Evolutionary conservation across 2,888 invertebrate genomes (phyloP), one percentile per base, ranked within the genome.

Genomic region (Mantis religiosa): DNA sequence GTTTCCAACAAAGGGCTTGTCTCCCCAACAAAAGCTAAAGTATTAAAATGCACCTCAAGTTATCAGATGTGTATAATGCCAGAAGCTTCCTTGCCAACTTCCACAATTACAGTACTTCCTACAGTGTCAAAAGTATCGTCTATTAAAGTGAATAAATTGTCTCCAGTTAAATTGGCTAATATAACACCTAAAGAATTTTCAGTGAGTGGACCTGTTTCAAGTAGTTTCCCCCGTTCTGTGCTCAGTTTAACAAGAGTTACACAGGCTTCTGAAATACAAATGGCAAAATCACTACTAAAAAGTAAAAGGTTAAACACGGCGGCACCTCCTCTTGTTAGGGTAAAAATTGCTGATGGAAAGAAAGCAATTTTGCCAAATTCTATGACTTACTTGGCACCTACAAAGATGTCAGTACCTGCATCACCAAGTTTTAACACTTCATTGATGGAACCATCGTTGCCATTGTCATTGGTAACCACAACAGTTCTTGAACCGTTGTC

Each of bases 41-140:
- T 47, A 9, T 54, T 84, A 25, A 41, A 34, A 84, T 41, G 41
- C n/a, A n/a, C 85, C 34, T 41, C 41, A 71, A 20, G 20, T 71
- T 71, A 71, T 71, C 7, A 71, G 54, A 71, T 87, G 82, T 82
- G 34, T 27, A 34, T 87, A 82, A 4, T 87, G 30, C 87, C 87
- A 3, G 14, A 34, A 30, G 30, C 82, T n/a, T 41, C 82, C 4
- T 28, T 87, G 34, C 27, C 87, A 82, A 87, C 41, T 30, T 82
- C 87, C 3, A 54, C 34, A n/a, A 87, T 87, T 82, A 87, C 87
- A 82, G 27, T 87, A n/a, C 87, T 87, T n/a, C 87, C 87, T 2
- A 9, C 54, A 27, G 15, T 85, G 14, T 25, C 81, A 20, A 28
- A 28, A n/a, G 7, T 86, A 0, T 47, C 85, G 27, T 54, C 86